Base-by-base conservation (phyloP, 2,797 vertebrate genomes). In the Iguana delicatissima region DNA sequence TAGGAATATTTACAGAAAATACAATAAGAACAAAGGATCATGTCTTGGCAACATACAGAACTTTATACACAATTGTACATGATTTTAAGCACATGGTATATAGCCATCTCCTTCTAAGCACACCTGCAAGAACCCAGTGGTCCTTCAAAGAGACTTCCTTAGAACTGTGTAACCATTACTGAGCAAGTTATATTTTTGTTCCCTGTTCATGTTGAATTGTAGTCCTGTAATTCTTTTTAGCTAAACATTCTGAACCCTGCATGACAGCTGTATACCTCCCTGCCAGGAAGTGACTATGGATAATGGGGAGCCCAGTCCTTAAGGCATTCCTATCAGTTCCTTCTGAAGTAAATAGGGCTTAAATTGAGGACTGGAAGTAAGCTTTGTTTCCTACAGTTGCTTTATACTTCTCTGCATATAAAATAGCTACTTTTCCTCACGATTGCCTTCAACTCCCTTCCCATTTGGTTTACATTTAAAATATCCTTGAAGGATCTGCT, bases 1-100 rank as follows among this genome's bases (percentile, higher is more conserved):
- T 96, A 96, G 96, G 96, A 97, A 95, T 98, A 98, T 98, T 97
- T 98, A 98, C 98, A 98, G 96, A 97, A 97, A 97, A 97, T 97
- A 98, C 97, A 98, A 0, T 95, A 97, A 95, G 93, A 94, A 96
- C 97, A 97, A 96, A 97, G 89, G 95, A 96, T 95, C 95, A 93
- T 95, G 88, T 97, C 96, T 97, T 97, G 97, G 97, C 97, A 97
- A 97, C 97, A 96, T 96, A 97, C 90, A 87, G 96, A 95, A 93
- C 91, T 95, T 93, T 95, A 96, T 96, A 96, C 93, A 95, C 38
- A 94, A 96, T 82, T 80, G 95, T 94, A 84, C 94, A 96, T 93
- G 95, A 96, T 94, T 93, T 94, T 94, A 96, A 97, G 96, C 95
- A 97, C 94, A 84, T 95, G 95, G 94, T 92, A 95, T 93, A 94